Conservation (phyloP, 37 sponge, comb jelly and placozoan genomes). For the Chondrilla cf. caribensis region DNA sequence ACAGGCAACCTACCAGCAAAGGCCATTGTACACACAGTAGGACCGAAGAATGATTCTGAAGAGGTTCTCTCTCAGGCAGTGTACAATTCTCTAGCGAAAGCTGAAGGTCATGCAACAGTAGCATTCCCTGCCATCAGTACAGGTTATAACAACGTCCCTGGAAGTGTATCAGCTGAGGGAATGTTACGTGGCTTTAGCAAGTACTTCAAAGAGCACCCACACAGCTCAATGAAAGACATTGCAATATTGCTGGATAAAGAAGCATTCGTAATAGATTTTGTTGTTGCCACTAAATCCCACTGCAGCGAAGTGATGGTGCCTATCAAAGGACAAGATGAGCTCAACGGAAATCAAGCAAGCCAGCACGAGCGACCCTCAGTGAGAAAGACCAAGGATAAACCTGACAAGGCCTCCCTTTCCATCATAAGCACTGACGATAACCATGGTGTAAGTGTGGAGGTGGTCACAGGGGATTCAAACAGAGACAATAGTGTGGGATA, state of each 20-base stretch:
- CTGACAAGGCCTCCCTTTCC: too few species aligned
- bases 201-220: constrained; percentile 17
- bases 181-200: constrained; percentile 28
- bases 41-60: constrained; percentile 42
- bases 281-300: background rate
- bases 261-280: background rate
- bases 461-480: too few species aligned
- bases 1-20: constrained; percentile 54
- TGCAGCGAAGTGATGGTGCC: too few species aligned
- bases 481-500: too few species aligned
- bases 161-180: constrained; percentile 35
- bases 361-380: too few species aligned
- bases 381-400: too few species aligned
- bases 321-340: too few species aligned
- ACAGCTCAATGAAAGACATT: background rate
- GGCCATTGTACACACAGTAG: constrained; percentile 67
- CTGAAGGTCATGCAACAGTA: constrained; percentile 33
- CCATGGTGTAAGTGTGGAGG: too few species aligned
- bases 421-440: too few species aligned
- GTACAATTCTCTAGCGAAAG: background rate
- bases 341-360: too few species aligned
- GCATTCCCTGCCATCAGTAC: constrained; percentile 67
- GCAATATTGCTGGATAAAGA: background rate
- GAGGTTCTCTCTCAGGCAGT: constrained; percentile 25
- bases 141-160: constrained; percentile 58